Percentiles rank a stretch among this genome's conserved stretches.
Conservation (phyloP, 2,888 invertebrate genomes). For the Brachypalpus laphriformis region DNA sequence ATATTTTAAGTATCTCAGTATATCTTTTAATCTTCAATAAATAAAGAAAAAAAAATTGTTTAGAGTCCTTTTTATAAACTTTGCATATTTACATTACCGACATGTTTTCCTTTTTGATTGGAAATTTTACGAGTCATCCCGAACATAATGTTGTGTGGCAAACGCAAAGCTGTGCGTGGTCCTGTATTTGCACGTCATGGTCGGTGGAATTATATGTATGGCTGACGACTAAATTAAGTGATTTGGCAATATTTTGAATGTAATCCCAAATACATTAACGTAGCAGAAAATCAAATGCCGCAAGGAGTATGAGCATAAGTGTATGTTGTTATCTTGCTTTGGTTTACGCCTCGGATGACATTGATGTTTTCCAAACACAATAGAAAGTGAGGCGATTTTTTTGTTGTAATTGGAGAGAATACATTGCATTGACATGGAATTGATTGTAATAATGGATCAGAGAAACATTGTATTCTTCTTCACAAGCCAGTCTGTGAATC, state of each 20-base stretch:
- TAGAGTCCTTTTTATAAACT: not conserved
- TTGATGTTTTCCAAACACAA: conserved; percentile 7
- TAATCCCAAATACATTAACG: conserved; percentile 36
- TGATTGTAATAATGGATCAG: too few relatives aligned
- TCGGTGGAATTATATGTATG: conserved; percentile 12
- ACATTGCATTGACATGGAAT: too few relatives aligned
- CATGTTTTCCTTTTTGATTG: conserved; percentile 15
- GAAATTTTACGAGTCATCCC: conserved; percentile 25
- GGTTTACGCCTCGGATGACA: conserved; percentile 19
- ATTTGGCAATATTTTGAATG: conserved; percentile 33
- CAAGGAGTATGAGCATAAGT: not conserved
- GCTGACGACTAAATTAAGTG: conserved; percentile 46
- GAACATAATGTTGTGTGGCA: not conserved
- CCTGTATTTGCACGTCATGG: conserved; percentile 36
- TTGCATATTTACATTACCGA: conserved; percentile 1
- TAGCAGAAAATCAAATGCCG: conserved; percentile 1
- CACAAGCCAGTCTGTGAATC: too few relatives aligned
- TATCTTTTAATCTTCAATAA: conserved; percentile 3
- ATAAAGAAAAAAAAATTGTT: too few relatives aligned
- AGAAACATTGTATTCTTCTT: too few relatives aligned
- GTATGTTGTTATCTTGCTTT: conserved; percentile 8
- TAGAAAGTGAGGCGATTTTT: not conserved
- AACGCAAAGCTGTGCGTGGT: conserved; percentile 9
- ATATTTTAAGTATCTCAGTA: not conserved
- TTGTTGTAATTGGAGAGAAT: too few relatives aligned